phyloP scores from a whole-genome alignment of 2,888 invertebrate genomes.

The Augiades crinisus region DNA sequence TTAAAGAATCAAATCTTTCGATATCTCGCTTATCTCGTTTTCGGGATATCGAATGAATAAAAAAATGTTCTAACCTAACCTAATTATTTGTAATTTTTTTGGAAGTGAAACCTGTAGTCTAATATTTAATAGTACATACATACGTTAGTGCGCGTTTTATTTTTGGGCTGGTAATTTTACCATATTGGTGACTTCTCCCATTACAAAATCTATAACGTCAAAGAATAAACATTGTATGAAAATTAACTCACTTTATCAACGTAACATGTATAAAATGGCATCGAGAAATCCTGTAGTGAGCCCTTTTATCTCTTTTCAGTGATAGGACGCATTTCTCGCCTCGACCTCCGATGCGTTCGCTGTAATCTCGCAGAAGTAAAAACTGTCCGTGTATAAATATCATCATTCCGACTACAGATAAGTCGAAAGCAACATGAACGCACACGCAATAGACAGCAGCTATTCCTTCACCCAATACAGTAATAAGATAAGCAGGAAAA shows the following conservation, averaged over 20 bases:
- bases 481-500: constrained; percentile 43
- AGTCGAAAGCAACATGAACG: constrained; percentile 57
- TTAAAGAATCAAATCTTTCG: no score
- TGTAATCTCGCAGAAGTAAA: constrained; percentile 44
- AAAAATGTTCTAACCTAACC: no score
- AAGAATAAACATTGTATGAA: no score
- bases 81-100: no score
- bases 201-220: no score
- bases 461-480: constrained; percentile 46
- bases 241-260: constrained; percentile 49
- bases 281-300: constrained; percentile 50
- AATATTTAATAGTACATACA: no score
- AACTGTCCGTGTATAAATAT: constrained; percentile 63
- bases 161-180: no score
- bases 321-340: constrained; percentile 39
- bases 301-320: constrained; percentile 46
- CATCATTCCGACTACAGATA: constrained; percentile 54
- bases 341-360: constrained; percentile 51
- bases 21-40: no score
- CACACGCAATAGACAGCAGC: constrained; percentile 51
- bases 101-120: no score
- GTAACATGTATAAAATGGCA: constrained; percentile 49
- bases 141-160: no score
- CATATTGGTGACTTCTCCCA: no score
- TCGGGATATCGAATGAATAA: no score